These are phyloP conservation scores for Sitobion miscanthi DNA, from an alignment of 1,140 invertebrate genomes.

Conservation along the genomic window DNA sequence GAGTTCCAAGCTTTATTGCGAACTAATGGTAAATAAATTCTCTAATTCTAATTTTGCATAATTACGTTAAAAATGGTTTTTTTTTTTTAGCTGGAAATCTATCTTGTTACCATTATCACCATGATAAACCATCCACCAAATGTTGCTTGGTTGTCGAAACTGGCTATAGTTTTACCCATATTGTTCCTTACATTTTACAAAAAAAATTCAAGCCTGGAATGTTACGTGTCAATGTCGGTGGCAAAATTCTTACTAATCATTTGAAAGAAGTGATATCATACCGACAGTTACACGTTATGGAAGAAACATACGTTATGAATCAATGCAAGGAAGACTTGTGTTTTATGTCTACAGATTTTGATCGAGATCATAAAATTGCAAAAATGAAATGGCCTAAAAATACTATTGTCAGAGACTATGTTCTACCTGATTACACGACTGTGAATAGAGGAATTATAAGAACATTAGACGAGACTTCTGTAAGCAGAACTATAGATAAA, in stretches of 20 bases:
- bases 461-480: constrained; percentile 66
- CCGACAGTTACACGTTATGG: constrained; percentile 96
- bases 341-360: constrained; percentile 89
- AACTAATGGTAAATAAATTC: constrained; percentile 71
- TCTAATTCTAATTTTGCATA: constrained; percentile 50
- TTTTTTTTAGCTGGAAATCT: constrained; percentile 65
- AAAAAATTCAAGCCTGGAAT: constrained; percentile 80
- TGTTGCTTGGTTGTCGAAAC: constrained; percentile 89
- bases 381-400: constrained; percentile 69
- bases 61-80: background rate
- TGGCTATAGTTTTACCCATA: constrained; percentile 95
- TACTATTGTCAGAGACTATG: constrained; percentile 85
- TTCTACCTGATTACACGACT: constrained; percentile 93
- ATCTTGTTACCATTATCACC: constrained; percentile 66
- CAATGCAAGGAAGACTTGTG: constrained; percentile 98
- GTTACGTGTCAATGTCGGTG: constrained; percentile 90
- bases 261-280: constrained; percentile 98
- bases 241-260: constrained; percentile 97
- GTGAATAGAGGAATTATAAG: constrained; percentile 81
- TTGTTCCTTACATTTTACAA: constrained; percentile 93
- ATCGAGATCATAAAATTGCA: constrained; percentile 81
- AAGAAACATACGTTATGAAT: constrained; percentile 98
- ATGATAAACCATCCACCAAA: constrained; percentile 66
- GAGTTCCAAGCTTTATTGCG: constrained; percentile 85
- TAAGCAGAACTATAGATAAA: constrained; percentile 64